A percentile compares a stretch with the other conserved stretches of the same genome.
Evolutionary conservation across 2,888 invertebrate genomes (phyloP).

Genomic region (Periphyllus acericola): DNA sequence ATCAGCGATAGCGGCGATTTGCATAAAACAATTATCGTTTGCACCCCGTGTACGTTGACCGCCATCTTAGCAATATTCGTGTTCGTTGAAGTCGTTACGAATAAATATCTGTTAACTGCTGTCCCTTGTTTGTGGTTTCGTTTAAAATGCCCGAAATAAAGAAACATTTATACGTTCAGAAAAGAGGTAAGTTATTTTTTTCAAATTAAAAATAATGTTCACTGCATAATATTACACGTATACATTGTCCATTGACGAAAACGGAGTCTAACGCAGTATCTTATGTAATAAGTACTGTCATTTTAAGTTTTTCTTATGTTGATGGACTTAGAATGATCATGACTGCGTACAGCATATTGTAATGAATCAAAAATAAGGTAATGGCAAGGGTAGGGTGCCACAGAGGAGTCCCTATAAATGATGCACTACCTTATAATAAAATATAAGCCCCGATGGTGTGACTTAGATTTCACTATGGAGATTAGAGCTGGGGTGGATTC

Average conservation of each 20-base stretch:
- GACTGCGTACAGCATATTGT: too few relatives aligned
- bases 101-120: not conserved
- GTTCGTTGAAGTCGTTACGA: not conserved
- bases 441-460: too few relatives aligned
- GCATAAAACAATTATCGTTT: not conserved
- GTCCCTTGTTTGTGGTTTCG: not conserved
- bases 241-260: not conserved
- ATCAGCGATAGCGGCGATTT: not conserved
- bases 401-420: too few relatives aligned
- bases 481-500: too few relatives aligned
- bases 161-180: conserved; percentile 56
- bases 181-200: conserved; percentile 35
- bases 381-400: too few relatives aligned
- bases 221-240: not conserved
- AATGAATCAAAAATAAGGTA: too few relatives aligned
- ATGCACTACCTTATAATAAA: too few relatives aligned
- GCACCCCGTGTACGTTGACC: not conserved
- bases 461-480: too few relatives aligned
- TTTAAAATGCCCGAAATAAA: conserved; percentile 38
- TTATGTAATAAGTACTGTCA: too few relatives aligned
- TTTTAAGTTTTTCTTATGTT: too few relatives aligned
- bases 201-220: not conserved
- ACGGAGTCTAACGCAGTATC: too few relatives aligned
- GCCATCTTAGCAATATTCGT: not conserved
- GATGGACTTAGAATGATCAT: too few relatives aligned